Percentiles rank a stretch among this genome's conserved stretches.
phyloP scores from a whole-genome alignment of 2,113 vertebrate genomes.

The Potamarius usumacintae region DNA sequence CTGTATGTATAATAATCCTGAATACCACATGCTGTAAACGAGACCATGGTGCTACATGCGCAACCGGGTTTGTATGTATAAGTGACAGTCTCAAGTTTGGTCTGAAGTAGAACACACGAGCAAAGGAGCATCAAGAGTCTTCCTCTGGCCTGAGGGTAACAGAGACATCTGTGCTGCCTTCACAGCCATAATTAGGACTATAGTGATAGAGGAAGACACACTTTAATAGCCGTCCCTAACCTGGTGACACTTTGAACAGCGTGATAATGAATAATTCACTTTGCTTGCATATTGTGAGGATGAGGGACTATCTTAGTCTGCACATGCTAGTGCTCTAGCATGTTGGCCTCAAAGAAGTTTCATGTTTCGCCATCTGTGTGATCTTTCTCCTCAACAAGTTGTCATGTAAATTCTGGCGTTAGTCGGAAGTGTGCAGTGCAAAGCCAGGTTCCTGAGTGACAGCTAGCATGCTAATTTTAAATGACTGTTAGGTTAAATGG shows the following conservation, averaged over 20 bases:
- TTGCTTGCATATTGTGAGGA: slow-evolving; percentile 17
- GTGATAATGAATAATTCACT: slow-evolving; percentile 40
- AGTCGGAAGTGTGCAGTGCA: neutral
- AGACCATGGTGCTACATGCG: neutral
- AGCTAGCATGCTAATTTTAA: slow-evolving; percentile 22
- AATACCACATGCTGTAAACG: neutral
- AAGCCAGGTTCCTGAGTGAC: neutral
- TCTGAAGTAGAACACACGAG: slow-evolving; percentile 29
- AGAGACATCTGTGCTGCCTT: slow-evolving; percentile 22
- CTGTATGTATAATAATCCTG: neutral
- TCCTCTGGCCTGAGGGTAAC: slow-evolving; percentile 1
- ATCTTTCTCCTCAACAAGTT: neutral
- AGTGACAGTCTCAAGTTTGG: slow-evolving; percentile 18
- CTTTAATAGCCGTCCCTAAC: slow-evolving; percentile 32
- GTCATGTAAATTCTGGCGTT: neutral
- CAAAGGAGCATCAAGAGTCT: neutral
- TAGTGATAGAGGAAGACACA: slow-evolving; percentile 15
- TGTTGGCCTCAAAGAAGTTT: slow-evolving; percentile 14
- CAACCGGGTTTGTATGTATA: neutral
- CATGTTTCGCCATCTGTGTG: neutral
- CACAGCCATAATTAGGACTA: slow-evolving; percentile 38
- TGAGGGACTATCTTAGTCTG: neutral
- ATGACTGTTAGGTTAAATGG: neutral
- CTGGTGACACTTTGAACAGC: slow-evolving; percentile 29
- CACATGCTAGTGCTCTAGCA: neutral